Evolutionary conservation across 2,888 invertebrate genomes (phyloP).

Genomic region (Pandemis corylana): DNA sequence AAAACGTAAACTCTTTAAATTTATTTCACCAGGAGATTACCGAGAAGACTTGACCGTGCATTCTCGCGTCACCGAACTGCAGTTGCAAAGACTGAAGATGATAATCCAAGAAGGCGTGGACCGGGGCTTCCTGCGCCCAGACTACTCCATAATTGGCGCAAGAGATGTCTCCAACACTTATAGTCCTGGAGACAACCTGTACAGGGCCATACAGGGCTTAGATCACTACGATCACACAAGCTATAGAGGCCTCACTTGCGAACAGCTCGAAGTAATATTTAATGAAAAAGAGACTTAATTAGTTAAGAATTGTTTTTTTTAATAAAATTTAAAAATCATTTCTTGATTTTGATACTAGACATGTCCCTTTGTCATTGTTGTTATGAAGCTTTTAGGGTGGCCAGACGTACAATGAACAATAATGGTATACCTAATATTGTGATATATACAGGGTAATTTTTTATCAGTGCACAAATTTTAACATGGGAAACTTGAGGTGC

Average conservation of each 20-base stretch:
- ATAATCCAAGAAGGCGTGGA: constrained; percentile 63
- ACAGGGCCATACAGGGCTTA: constrained; percentile 60
- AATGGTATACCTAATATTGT: too few relatives aligned
- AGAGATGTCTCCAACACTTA: constrained; percentile 57
- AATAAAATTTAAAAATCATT: too few relatives aligned
- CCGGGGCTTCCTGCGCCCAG: constrained; percentile 58
- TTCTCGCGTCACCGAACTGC: constrained; percentile 58
- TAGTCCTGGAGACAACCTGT: constrained; percentile 69
- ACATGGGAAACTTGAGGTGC: too few relatives aligned
- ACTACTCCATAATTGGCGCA: constrained; percentile 66
- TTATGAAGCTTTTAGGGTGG: too few relatives aligned
- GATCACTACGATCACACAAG: constrained; percentile 58
- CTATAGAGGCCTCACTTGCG: constrained; percentile 58
- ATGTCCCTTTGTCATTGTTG: too few relatives aligned
- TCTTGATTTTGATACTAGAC: too few relatives aligned
- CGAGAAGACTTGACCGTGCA: constrained; percentile 58
- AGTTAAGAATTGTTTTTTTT: too few relatives aligned
- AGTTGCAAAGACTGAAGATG: constrained; percentile 58
- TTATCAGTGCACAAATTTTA: too few relatives aligned
- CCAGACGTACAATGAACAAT: too few relatives aligned
- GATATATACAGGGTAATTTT: too few relatives aligned
- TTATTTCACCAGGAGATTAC: constrained; percentile 67
- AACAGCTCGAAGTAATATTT: constrained; percentile 52
- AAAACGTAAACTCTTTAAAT: not conserved
- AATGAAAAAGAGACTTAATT: not conserved